phyloP scores from a whole-genome alignment of 2,797 vertebrate species.

The Dryobates pubescens region DNA sequence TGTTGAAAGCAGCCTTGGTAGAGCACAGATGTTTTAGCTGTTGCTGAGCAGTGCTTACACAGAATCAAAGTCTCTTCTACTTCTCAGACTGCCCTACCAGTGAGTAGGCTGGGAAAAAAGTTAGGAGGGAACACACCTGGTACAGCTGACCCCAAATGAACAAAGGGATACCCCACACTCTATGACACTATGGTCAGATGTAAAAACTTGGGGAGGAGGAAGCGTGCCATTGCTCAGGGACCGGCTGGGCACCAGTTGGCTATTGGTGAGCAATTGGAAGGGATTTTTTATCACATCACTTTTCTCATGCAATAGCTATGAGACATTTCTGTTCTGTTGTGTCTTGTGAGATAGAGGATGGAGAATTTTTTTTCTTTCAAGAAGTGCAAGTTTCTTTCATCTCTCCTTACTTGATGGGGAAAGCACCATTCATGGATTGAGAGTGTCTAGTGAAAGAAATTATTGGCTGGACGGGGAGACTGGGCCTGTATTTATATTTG shows the following conservation, averaged over 20 bases:
- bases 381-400: background rate
- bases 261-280: background rate
- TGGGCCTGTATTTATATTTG: background rate
- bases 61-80: background rate
- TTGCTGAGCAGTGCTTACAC: background rate
- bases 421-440: background rate
- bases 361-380: background rate
- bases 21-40: accelerated
- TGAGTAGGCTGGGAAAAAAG: background rate
- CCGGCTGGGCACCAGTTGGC: background rate
- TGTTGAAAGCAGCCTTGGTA: background rate
- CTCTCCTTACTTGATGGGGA: background rate
- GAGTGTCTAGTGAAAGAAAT: background rate
- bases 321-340: background rate
- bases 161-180: too few relatives aligned
- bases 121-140: accelerated
- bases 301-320: background rate
- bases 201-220: background rate
- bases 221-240: background rate
- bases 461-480: background rate
- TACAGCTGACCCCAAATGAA: accelerated
- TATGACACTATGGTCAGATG: background rate
- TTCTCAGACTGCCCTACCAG: accelerated
- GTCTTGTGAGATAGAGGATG: background rate
- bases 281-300: background rate